Percentiles rank a stretch among this genome's conserved stretches.
phyloP scores from a whole-genome alignment of 2,797 vertebrate genomes.

The Syngnathus rostellatus region DNA sequence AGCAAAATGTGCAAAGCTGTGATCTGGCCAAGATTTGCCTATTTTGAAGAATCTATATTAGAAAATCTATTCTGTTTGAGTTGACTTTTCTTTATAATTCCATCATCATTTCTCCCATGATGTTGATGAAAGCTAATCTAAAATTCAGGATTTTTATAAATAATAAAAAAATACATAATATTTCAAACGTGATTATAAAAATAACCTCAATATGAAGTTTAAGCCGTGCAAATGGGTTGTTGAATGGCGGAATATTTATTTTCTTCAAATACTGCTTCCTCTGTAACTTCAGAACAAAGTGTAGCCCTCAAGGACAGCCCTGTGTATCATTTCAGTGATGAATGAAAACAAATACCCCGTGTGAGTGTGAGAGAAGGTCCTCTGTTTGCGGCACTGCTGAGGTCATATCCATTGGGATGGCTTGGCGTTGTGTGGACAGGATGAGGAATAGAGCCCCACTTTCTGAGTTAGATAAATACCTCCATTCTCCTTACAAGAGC shows the following conservation, averaged over 20 bases:
- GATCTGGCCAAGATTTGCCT: too few relatives aligned
- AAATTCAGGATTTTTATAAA: too few relatives aligned
- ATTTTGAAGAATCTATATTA: too few relatives aligned
- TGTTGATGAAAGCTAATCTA: too few relatives aligned
- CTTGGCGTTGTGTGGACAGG: slow-evolving; percentile 49
- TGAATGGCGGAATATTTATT: not conserved
- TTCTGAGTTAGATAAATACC: slow-evolving; percentile 72
- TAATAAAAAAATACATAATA: not conserved
- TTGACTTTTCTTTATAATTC: too few relatives aligned
- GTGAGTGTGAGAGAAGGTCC: slow-evolving; percentile 25
- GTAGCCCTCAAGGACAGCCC: not conserved
- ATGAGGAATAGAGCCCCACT: slow-evolving; percentile 65
- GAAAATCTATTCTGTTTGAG: too few relatives aligned
- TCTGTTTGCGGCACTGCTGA: slow-evolving; percentile 46
- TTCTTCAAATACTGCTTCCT: slow-evolving; percentile 1
- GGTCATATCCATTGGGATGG: slow-evolving; percentile 65
- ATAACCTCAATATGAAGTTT: not conserved
- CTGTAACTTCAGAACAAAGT: slow-evolving; percentile 6
- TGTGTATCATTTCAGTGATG: slow-evolving; percentile 28
- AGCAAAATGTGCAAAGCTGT: too few relatives aligned
- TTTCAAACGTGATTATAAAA: not conserved
- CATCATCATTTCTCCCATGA: too few relatives aligned
- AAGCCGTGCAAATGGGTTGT: not conserved
- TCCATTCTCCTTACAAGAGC: slow-evolving; percentile 53
- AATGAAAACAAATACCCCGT: slow-evolving; percentile 40